Percentiles rank a stretch among this genome's conserved stretches.
Evolutionary conservation across 2,888 invertebrate species (phyloP).

Genomic region (Cremastinae sp.): DNA sequence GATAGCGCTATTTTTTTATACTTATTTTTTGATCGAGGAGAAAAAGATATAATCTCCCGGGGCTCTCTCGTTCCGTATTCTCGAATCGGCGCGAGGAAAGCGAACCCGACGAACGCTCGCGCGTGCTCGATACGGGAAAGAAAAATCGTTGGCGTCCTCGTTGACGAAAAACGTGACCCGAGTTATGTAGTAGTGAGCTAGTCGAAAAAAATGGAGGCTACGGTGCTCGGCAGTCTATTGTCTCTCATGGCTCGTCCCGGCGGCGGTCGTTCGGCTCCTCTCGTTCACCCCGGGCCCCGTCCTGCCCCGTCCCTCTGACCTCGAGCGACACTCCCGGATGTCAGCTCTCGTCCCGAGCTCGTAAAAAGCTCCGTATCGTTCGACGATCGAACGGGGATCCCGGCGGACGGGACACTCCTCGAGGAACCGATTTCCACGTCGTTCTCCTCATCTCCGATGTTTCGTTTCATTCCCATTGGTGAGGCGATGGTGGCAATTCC

Average conservation of each 20-base stretch:
- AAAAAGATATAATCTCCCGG: too few species aligned
- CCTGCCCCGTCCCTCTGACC: conserved; percentile 34
- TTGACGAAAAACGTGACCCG: conserved; percentile 31
- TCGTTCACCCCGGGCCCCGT: conserved; percentile 46
- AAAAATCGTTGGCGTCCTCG: conserved; percentile 6
- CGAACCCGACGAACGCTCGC: too few species aligned
- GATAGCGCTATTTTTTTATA: too few species aligned
- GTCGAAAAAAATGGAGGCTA: conserved; percentile 74
- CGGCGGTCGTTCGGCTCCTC: conserved; percentile 46
- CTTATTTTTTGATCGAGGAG: too few species aligned
- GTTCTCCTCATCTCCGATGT: conserved; percentile 59
- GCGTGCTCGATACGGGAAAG: too few species aligned
- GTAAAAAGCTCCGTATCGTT: conserved; percentile 11
- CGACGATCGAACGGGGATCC: conserved; percentile 13
- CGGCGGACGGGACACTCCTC: conserved; percentile 49
- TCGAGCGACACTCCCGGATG: conserved; percentile 27
- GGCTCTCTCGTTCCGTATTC: too few species aligned
- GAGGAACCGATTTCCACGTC: conserved; percentile 45
- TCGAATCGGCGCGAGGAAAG: conserved; percentile 10
- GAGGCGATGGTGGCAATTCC: conserved; percentile 98
- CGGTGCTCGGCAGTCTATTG: conserved; percentile 79
- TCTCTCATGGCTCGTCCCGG: conserved; percentile 78
- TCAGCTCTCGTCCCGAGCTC: conserved; percentile 42
- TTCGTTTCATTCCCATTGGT: conserved; percentile 94
- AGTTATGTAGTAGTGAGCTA: conserved; percentile 37